Conservation (phyloP, 2,888 invertebrate genomes). For the Plagodis pulveraria region DNA sequence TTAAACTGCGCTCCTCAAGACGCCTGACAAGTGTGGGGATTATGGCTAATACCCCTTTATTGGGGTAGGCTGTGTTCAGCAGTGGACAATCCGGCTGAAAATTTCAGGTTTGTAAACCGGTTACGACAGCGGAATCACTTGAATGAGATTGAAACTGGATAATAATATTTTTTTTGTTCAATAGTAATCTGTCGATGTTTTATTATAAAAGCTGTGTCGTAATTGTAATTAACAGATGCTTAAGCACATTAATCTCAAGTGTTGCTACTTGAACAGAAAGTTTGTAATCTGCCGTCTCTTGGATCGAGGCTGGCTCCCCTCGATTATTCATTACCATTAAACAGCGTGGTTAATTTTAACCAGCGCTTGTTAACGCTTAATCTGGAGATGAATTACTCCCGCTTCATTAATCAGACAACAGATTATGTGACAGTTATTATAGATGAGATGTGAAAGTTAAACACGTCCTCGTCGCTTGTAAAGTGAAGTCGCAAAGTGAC, state of each 20-base stretch:
- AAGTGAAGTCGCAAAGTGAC: conserved; percentile 18
- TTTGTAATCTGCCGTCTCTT: neutral
- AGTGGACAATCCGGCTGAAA: no score
- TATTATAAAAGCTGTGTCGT: conserved; percentile 12
- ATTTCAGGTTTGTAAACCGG: no score
- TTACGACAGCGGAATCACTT: no score
- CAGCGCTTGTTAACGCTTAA: conserved; percentile 35
- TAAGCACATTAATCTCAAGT: neutral
- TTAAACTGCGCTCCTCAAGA: no score
- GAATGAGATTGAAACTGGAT: no score
- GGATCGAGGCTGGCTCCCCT: conserved; percentile 11
- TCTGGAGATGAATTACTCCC: conserved; percentile 32
- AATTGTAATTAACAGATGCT: conserved; percentile 3
- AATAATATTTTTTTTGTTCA: no score
- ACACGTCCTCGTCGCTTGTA: conserved; percentile 5
- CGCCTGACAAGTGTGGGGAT: no score
- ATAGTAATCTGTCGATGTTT: neutral
- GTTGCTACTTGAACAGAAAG: conserved; percentile 5
- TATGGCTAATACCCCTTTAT: no score
- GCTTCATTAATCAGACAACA: conserved; percentile 32
- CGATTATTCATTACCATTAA: conserved; percentile 34
- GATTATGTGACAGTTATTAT: neutral
- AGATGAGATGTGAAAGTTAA: conserved; percentile 26
- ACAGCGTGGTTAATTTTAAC: conserved; percentile 33
- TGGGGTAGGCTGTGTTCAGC: no score